A percentile compares a stretch with the other conserved stretches of the same genome.
Conservation (phyloP, 1,140 invertebrate genomes). For the Delia radicum region DNA sequence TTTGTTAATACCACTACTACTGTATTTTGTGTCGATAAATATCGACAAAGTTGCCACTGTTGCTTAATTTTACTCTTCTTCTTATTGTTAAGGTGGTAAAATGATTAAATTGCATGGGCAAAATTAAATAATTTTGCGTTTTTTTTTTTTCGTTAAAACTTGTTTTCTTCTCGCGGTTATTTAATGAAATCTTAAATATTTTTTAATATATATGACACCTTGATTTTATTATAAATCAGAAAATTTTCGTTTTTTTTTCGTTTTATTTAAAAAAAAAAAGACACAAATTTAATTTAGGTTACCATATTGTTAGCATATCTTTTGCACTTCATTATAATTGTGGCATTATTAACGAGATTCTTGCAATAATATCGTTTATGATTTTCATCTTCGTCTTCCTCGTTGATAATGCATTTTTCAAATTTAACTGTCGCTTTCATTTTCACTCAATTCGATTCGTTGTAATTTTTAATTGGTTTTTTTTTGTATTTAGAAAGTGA, state of each 20-base stretch:
- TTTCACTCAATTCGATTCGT: too few relatives aligned
- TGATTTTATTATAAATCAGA: not conserved
- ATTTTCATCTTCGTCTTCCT: constrained; percentile 54
- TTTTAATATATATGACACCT: not conserved
- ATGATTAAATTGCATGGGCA: too few relatives aligned
- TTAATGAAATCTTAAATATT: not conserved
- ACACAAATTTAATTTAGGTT: constrained; percentile 45
- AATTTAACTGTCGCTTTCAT: constrained; percentile 39
- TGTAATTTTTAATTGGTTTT: not conserved
- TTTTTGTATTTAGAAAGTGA: constrained; percentile 4
- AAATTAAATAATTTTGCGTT: not conserved
- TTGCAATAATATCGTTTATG: constrained; percentile 39
- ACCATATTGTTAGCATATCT: constrained; percentile 52
- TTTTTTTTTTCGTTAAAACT: not conserved
- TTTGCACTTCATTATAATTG: constrained; percentile 45
- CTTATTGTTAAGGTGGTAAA: too few relatives aligned
- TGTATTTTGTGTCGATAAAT: not conserved
- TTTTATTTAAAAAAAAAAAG: too few relatives aligned
- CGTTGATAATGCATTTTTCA: constrained; percentile 55
- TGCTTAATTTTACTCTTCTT: too few relatives aligned
- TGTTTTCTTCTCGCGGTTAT: not conserved
- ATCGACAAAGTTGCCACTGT: not conserved
- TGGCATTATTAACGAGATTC: not conserved
- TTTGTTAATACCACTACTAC: not conserved
- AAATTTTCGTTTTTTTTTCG: constrained; percentile 5